Base-by-base conservation (phyloP, 2,888 invertebrate species). In the Aricia artaxerxes region DNA sequence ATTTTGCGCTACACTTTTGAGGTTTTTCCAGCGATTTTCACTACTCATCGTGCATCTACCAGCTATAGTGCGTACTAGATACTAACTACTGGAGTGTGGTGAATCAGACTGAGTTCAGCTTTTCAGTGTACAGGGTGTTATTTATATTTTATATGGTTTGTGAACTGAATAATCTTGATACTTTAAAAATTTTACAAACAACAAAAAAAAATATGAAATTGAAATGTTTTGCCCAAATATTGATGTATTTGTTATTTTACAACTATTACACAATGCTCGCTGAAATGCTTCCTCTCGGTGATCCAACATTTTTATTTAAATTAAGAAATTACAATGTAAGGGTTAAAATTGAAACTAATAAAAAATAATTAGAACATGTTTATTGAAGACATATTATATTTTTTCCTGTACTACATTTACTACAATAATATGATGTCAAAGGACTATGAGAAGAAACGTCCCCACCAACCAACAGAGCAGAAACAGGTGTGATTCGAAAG, bases 21-120 rank as follows among this genome's bases (percentile, higher is more conserved):
- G 86, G 82, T 88, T 89, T 88, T 89, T 91, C 92, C 92, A 92
- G 86, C 88, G 91, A 84, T 87, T 84, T 84, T 72, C 86, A 84
- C 87, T 91, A 85, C 86, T 91, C 90, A 91, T 92, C 83, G 73
- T 81, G 81, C 80, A 73, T 76, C 76, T 35, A 80, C 79, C 80
- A 78, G 78, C 72, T 78, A 73, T n/a, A 57, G 78, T 77, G 78
- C 73, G 72, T 76, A 73, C 73, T 44, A 73, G 31, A 75, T 76
- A 76, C 76, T 57, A 53, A 57, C 76, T 80, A 80, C 78, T 78
- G 77, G 80, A 77, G 81, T 80, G 80, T 77, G 78, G 80, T 82
- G 82, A 83, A 82, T 83, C 82, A 80, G 82, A 84, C 84, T 83
- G 83, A 79, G 80, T 80, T 79, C 53, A 53, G 16, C 76, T 31